Evolutionary conservation across 1,140 invertebrate genomes (phyloP).

Genomic region (Lepidurus couesii): DNA sequence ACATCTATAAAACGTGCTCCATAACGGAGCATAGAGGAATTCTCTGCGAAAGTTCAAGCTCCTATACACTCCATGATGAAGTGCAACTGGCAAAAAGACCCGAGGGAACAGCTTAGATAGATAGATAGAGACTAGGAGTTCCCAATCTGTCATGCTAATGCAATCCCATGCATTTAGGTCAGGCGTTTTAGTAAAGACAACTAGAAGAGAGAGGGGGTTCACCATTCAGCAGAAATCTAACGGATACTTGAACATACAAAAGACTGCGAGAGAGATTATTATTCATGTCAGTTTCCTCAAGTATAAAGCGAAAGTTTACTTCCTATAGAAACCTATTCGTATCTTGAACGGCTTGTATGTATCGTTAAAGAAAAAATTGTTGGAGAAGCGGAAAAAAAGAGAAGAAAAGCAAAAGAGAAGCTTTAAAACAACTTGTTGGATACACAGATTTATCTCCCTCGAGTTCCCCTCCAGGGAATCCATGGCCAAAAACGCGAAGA

Average conservation of each 20-base stretch:
- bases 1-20: too few species aligned
- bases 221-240: not conserved
- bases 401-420: not conserved
- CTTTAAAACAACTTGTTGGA: not conserved
- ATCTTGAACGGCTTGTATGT: not conserved
- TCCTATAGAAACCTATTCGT: not conserved
- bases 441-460: not conserved
- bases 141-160: conserved; percentile 21
- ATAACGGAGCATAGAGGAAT: too few species aligned
- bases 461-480: not conserved
- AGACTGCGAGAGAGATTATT: not conserved
- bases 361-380: not conserved
- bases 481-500: not conserved
- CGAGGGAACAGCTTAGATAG: not conserved
- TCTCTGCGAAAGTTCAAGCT: too few species aligned
- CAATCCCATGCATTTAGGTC: conserved; percentile 18
- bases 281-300: not conserved
- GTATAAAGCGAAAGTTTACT: conserved; percentile 1
- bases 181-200: not conserved
- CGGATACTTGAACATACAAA: not conserved
- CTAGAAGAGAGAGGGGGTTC: not conserved
- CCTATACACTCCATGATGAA: not conserved
- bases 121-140: not conserved
- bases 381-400: not conserved
- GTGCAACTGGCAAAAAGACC: not conserved